A percentile compares a stretch with the other conserved stretches of the same genome.
These are phyloP conservation scores for Aeoliscus strigatus DNA, from an alignment of 2,797 vertebrate species.

Conservation along the genomic window DNA sequence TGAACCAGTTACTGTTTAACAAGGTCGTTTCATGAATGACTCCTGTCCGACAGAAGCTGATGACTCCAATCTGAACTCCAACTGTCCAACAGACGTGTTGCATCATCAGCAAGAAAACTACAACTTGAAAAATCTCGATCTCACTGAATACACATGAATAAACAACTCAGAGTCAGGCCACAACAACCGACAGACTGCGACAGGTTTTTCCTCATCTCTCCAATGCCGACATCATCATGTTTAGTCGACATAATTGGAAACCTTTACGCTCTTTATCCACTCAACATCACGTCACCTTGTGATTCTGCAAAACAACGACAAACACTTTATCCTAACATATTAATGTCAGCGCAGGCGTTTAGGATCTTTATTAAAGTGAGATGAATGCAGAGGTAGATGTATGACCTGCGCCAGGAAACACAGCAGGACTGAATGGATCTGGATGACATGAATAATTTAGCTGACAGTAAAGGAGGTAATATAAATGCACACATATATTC, in stretches of 20 bases:
- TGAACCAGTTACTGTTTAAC: too few relatives aligned
- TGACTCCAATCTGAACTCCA: too few relatives aligned
- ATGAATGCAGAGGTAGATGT: conserved; percentile 59
- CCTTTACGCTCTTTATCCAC: conserved; percentile 31
- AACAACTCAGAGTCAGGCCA: conserved; percentile 1
- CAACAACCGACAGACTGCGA: too few relatives aligned
- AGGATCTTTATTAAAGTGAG: conserved; percentile 72
- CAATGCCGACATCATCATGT: conserved; percentile 48
- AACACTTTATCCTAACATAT: conserved; percentile 47
- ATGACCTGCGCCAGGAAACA: conserved; percentile 58
- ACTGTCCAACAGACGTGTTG: too few relatives aligned
- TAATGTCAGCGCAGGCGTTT: conserved; percentile 44
- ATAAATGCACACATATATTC: conserved; percentile 82
- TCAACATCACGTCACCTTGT: conserved; percentile 42
- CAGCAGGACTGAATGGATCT: conserved; percentile 67
- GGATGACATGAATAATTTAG: conserved; percentile 81
- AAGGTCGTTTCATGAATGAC: too few relatives aligned
- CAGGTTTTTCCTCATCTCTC: too few relatives aligned
- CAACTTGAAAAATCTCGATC: too few relatives aligned
- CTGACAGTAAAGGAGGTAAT: conserved; percentile 77
- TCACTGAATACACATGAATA: too few relatives aligned
- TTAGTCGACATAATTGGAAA: conserved; percentile 56
- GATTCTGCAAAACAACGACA: conserved; percentile 60
- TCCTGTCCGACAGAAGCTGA: too few relatives aligned
- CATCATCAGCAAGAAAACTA: too few relatives aligned